Evolutionary conservation across 2,888 invertebrate genomes (phyloP).

Genomic region (Chloromyia formosa): DNA sequence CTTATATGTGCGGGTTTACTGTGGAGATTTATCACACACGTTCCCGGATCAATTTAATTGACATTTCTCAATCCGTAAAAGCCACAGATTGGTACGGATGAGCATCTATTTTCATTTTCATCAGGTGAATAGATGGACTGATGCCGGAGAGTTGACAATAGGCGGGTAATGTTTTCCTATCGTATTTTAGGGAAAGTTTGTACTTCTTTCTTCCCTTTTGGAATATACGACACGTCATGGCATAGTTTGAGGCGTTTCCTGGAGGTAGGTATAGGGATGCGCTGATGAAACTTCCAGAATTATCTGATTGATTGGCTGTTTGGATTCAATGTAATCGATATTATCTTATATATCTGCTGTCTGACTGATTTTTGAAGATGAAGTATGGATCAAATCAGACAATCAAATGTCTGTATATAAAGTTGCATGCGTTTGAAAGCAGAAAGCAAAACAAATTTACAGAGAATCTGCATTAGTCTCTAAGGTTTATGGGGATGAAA

Average conservation of each 20-base stretch:
- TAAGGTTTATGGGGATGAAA: too few species aligned
- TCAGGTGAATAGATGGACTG: slow-evolving; percentile 53
- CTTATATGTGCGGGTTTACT: slow-evolving; percentile 26
- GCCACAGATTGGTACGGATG: slow-evolving; percentile 50
- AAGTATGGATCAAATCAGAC: too few species aligned
- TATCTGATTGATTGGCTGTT: slow-evolving; percentile 16
- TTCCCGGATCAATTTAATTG: slow-evolving; percentile 50
- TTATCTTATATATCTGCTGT: too few species aligned
- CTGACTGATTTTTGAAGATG: too few species aligned
- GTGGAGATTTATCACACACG: slow-evolving; percentile 48
- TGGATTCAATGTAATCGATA: slow-evolving; percentile 18
- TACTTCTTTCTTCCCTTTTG: background rate
- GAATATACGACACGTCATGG: background rate
- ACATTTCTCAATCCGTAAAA: slow-evolving; percentile 49
- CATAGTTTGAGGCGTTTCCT: slow-evolving; percentile 4
- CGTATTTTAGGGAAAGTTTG: too few species aligned
- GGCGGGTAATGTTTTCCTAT: slow-evolving; percentile 20
- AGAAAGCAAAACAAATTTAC: too few species aligned
- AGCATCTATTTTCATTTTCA: slow-evolving; percentile 54
- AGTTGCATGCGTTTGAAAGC: too few species aligned
- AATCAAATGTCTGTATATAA: too few species aligned
- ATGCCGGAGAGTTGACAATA: slow-evolving; percentile 12
- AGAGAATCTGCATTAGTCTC: too few species aligned
- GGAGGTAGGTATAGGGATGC: background rate
- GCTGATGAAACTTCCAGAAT: background rate